Base-by-base conservation (phyloP, 92 coral and sea anemone species). In the Zoanthus sociatus region DNA sequence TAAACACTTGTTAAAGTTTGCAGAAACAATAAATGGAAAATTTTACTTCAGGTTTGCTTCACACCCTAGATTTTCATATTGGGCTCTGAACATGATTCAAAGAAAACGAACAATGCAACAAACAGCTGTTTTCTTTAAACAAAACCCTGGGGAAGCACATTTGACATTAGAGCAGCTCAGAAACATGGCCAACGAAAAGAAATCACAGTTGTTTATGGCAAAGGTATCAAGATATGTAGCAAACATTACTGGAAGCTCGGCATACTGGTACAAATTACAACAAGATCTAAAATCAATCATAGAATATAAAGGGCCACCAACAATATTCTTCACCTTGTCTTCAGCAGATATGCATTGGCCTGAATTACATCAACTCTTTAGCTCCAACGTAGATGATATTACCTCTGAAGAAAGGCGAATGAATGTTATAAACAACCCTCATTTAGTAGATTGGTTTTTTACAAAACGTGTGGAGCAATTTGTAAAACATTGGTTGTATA, bases 21-120 rank as follows among this genome's bases (percentile, higher is more conserved):
- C 79, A 33, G 91, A 88, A 66, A 83, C 42, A 37, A 50, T 48
- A 51, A 53, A 76, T 76, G 47, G 61, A 20, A 74, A 11, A 9
- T 74, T 47, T 47, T 7, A 48, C 16, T 74, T 74, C 17, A 74
- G 78, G 78, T 74, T 47, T 74, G 86, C 90, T 46, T 51, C 83
- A 16, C 92, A 86, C 74, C 92, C 87, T 37, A 73, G 92, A 53
- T 90, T 90, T 72, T 90, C 90, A 64, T 90, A 90, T 73, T 89
- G 92, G 92, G 89, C 92, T 85, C 68, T 89, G 50, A 73, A 89
- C 48, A 76, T 90, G 74, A 84, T 89, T 77, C 92, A 90, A 53
- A 86, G 89, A 32, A 78, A 64, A 75, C 42, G 92, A 51, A 76
- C 93, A 55, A 9, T 90, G 68, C 93, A 90, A 55, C 90, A 90